Base-by-base conservation (phyloP, 2,797 vertebrate species). In the Peromyscus eremicus region DNA sequence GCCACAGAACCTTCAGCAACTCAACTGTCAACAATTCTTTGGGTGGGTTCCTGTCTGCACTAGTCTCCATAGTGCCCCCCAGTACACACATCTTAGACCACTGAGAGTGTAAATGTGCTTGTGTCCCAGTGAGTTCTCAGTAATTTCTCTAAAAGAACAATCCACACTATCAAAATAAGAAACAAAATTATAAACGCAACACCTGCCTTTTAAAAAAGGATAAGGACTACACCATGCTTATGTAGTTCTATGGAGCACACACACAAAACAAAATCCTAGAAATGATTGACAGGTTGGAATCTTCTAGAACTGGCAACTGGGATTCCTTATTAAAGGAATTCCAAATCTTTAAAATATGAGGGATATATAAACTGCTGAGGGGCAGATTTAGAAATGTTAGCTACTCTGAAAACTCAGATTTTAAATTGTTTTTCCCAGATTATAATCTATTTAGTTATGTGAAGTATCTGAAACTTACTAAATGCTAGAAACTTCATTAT, bases 1-100 rank as follows among this genome's bases (percentile, higher is more conserved):
- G 92, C 89, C 73, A 93, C 81, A 89, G 93, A 97, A 92, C 43
- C 92, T 96, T 94, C 87, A 94, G 96, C 34, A 23, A 90, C 87
- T 95, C 87, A 96, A 34, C 43, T 94, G 96, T 98, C 97, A 98
- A 97, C 97, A 98, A 94, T 90, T 97, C 95, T 95, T 96, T 96
- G 98, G 97, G 88, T 84, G 96, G 89, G 46, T 75, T 96, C 89
- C 97, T 92, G 49, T 97, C 76, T 90, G 76, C 12, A 66, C 70
- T 86, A 94, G 92, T 79, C 94, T 92, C 71, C 88, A 43, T 43
- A 88, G 79, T 86, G 77, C 88, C 68, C 86, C 62, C 88, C 66
- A 73, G 90, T 85, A 60, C 25, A 4, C n/a, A 19, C 17, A 77
- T 46, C 70, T 91, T 66, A 81, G 84, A 93, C 77, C 9, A 55